These are phyloP conservation scores for Lacanobia wlatinum DNA, from an alignment of 2,888 invertebrate species.

Conservation along the genomic window DNA sequence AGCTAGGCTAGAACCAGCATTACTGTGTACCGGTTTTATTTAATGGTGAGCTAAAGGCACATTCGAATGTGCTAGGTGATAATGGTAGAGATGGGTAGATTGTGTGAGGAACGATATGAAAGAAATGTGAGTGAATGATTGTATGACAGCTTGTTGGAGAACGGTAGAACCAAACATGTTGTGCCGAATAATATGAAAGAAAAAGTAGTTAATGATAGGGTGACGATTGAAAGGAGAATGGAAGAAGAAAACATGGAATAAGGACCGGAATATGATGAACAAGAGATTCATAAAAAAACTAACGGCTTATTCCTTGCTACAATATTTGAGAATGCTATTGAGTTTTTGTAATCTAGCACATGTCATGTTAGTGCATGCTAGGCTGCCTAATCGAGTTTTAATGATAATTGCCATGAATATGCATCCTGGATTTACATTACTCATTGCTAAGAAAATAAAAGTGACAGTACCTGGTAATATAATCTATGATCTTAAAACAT, in stretches of 20 bases:
- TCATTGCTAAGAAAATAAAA: slow-evolving; percentile 18
- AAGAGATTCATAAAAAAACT: no score
- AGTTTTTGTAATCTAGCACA: neutral
- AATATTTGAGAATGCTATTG: no score
- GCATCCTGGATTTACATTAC: slow-evolving; percentile 11
- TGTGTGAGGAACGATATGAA: neutral
- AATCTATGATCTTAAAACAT: neutral
- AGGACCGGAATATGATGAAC: neutral
- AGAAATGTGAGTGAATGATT: neutral
- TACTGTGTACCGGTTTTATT: slow-evolving; percentile 48
- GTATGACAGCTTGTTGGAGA: neutral
- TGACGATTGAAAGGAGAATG: neutral
- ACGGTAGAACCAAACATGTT: neutral
- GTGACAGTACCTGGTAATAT: neutral
- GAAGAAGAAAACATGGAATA: neutral
- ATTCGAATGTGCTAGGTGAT: slow-evolving; percentile 20
- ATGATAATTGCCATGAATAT: slow-evolving; percentile 22
- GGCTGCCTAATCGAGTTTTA: slow-evolving; percentile 28
- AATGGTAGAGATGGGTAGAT: neutral
- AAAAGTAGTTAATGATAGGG: neutral
- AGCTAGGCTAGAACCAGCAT: slow-evolving; percentile 43
- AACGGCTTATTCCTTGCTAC: no score
- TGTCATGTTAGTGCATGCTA: neutral
- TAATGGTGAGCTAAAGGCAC: slow-evolving; percentile 25
- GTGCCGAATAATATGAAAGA: neutral